Evolutionary conservation across 2,888 invertebrate genomes (phyloP).

Genomic region (Ganaspis brasiliensis): DNA sequence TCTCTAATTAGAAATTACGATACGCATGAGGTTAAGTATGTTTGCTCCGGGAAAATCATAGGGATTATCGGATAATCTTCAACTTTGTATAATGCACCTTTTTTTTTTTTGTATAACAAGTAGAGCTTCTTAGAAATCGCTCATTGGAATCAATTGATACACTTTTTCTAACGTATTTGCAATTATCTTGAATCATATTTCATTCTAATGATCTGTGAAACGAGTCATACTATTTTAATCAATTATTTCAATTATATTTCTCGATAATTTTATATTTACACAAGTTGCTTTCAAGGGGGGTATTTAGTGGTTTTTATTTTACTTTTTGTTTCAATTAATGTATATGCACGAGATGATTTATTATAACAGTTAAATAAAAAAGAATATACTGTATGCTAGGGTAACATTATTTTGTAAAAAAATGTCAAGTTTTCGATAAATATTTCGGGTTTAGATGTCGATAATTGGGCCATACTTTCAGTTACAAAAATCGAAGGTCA

Average conservation of each 20-base stretch:
- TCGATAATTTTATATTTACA: slow-evolving; percentile 13
- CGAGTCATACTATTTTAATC: slow-evolving; percentile 2
- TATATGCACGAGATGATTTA: too few species aligned
- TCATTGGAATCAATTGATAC: slow-evolving; percentile 11
- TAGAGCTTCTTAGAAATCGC: background rate
- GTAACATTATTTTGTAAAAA: too few species aligned
- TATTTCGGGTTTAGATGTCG: too few species aligned
- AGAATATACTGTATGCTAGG: too few species aligned
- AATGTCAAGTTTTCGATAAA: too few species aligned
- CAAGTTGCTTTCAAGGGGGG: background rate
- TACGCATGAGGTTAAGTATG: background rate
- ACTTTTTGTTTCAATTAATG: background rate
- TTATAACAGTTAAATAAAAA: too few species aligned
- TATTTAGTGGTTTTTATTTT: background rate
- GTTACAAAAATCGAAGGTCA: too few species aligned
- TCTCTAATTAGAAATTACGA: slow-evolving; percentile 23
- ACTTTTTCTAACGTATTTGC: background rate
- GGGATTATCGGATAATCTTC: background rate
- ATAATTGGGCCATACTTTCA: too few species aligned
- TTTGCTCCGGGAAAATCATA: slow-evolving; percentile 15
- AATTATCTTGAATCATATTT: slow-evolving; percentile 5
- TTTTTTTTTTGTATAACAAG: background rate
- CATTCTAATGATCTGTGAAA: background rate
- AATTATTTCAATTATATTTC: slow-evolving; percentile 11
- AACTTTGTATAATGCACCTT: background rate